phyloP scores from a whole-genome alignment of 2,113 vertebrate genomes.

The Elephas maximus region DNA sequence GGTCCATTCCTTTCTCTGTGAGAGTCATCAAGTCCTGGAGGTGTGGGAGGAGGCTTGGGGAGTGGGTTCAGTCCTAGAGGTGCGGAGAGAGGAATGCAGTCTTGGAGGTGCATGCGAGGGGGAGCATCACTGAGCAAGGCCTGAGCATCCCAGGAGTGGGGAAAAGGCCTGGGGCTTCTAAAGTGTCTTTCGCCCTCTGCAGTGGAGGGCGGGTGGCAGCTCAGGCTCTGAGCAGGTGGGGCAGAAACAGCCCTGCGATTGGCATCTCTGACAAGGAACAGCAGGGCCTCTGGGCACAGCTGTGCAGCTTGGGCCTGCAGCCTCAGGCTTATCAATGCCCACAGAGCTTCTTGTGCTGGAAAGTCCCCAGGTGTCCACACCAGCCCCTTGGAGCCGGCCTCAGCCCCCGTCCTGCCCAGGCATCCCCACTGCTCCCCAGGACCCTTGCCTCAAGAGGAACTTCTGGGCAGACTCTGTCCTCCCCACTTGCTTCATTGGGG shows the following conservation, averaged over 20 bases:
- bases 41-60: not conserved
- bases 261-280: not conserved
- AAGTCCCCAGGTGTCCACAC: not conserved
- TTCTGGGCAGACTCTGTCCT: not conserved
- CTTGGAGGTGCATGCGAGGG: not conserved
- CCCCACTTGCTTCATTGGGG: not conserved
- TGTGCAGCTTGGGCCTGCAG: no score
- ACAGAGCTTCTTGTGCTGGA: not conserved
- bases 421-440: not conserved
- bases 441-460: not conserved
- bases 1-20: not conserved
- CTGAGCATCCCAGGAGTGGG: not conserved
- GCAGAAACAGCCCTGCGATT: no score
- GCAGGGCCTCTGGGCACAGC: not conserved
- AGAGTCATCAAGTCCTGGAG: not conserved
- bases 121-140: no score
- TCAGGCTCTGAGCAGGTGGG: not conserved
- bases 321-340: not conserved
- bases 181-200: fast-evolving
- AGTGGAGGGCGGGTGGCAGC: not conserved
- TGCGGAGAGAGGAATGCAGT: not conserved
- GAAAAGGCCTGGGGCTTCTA: not conserved
- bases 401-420: not conserved
- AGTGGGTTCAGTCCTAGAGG: not conserved
- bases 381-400: not conserved